A percentile compares a stretch with the other conserved stretches of the same genome.
phyloP scores from a whole-genome alignment of 2,888 invertebrate genomes.

The Tachina lurida region DNA sequence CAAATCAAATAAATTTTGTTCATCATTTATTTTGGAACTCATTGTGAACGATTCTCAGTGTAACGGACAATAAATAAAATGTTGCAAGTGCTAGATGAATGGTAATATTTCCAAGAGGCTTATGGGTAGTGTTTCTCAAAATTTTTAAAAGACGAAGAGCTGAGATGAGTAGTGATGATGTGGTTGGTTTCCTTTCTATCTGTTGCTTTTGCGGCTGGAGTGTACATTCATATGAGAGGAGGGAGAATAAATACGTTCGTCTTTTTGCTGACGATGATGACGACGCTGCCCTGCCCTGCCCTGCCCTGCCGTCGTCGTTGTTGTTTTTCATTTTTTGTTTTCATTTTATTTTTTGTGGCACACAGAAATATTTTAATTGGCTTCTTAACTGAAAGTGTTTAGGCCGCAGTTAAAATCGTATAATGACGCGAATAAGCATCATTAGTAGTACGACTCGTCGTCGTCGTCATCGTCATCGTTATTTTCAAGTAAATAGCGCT shows the following conservation, averaged over 20 bases:
- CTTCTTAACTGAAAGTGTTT: slow-evolving; percentile 82
- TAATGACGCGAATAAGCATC: slow-evolving; percentile 73
- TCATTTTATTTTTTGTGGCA: slow-evolving; percentile 55
- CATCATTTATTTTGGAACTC: background rate
- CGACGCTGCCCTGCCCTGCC: too few relatives aligned
- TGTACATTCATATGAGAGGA: slow-evolving; percentile 28
- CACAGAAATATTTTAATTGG: slow-evolving; percentile 81
- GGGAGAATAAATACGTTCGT: slow-evolving; percentile 48
- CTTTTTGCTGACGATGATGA: slow-evolving; percentile 47
- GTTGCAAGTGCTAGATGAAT: background rate
- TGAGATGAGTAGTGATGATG: slow-evolving; percentile 52
- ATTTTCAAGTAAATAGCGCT: slow-evolving; percentile 25
- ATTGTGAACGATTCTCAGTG: background rate
- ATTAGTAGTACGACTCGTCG: slow-evolving; percentile 72
- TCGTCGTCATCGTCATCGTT: slow-evolving; percentile 53
- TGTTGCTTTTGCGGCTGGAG: slow-evolving; percentile 23
- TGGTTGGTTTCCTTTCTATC: slow-evolving; percentile 40
- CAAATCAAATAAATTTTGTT: too few relatives aligned
- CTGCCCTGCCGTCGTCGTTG: too few relatives aligned
- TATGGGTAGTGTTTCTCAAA: slow-evolving; percentile 15
- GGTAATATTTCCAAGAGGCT: background rate
- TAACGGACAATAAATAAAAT: background rate
- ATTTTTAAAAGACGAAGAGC: slow-evolving; percentile 20
- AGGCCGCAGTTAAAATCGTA: slow-evolving; percentile 82
- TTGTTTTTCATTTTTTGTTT: slow-evolving; percentile 43